Base-by-base conservation (phyloP, 2,113 vertebrate genomes). In the Pavo muticus region DNA sequence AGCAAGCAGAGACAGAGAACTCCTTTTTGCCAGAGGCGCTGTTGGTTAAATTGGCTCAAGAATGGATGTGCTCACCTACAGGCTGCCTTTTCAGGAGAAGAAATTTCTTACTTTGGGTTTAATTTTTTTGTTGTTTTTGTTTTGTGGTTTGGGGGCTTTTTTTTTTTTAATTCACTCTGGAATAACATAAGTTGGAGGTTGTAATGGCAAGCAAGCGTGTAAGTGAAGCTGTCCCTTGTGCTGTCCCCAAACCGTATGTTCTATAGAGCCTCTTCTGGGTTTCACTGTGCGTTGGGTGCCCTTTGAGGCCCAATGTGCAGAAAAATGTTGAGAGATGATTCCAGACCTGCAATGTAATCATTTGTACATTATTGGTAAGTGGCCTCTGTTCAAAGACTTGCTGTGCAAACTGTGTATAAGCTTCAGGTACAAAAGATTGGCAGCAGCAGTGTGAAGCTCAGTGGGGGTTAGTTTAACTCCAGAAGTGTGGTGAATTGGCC, bases 1-100 rank as follows among this genome's bases (percentile, higher is more conserved):
- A 93, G 96, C 14, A 2, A 2, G 20, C 5, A 4, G 47, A 14
- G 5, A 32, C 78, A 47, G 69, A 35, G 61, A 27, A 39, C 74
- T 84, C 30, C 54, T 67, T 50, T 20, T 37, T 87, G 40, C 44
- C 61, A 75, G 3, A 57, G 4, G 12, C 1, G 0, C 18, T 40
- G 10, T 12, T 78, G 13, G 8, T 64, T 63, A 37, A 64, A 40
- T 57, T 57, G 35, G 4, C 54, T 45, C 6, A 9, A 29, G 44
- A 9, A 65, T 29, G 14, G 37, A 10, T 37, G 4, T 8, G 2
- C 2, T 5, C 44, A 17, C 3, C 4, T 13, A 3, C 24, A 4
- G 39, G 14, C 71, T 73, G 24, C 25, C 73, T 2, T 60, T 39
- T 54, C 59, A 39, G 27, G 35, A 59, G 32, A 52, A 67, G 6